Conservation (phyloP, 1,140 invertebrate species). For the Brachionus koreanus region DNA sequence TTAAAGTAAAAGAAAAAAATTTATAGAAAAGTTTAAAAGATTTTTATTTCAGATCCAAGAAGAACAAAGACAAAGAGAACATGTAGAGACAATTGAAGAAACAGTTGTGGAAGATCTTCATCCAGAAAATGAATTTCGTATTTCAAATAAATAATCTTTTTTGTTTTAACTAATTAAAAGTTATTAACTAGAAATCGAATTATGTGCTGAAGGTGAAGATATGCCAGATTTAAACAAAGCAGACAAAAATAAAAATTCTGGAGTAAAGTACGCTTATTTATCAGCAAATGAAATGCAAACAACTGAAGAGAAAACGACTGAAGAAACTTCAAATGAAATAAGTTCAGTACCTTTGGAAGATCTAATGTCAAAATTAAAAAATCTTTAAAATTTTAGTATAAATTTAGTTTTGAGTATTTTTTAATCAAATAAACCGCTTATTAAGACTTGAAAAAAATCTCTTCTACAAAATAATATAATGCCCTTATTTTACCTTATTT, state of each 20-base stretch:
- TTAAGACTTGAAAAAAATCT: background rate
- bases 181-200: conserved; percentile 21
- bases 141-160: background rate
- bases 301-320: background rate
- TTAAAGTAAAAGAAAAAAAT: background rate
- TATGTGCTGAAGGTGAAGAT: conserved; percentile 42
- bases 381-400: background rate
- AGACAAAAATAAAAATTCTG: background rate
- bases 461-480: too few species aligned
- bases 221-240: conserved; percentile 17
- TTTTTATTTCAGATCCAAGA: background rate
- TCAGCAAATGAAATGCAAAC: background rate
- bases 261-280: background rate
- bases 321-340: background rate
- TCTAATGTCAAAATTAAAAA: conserved; percentile 38
- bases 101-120: conserved; percentile 10
- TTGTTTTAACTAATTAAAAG: background rate
- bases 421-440: background rate
- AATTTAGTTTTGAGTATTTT: background rate
- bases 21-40: background rate
- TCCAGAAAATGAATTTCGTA: conserved; percentile 42
- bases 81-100: background rate
- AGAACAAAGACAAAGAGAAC: background rate
- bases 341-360: conserved; percentile 21
- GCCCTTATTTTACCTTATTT: too few species aligned